Base-by-base conservation (phyloP, 2,888 invertebrate genomes). In the Synergus laeviventris region DNA sequence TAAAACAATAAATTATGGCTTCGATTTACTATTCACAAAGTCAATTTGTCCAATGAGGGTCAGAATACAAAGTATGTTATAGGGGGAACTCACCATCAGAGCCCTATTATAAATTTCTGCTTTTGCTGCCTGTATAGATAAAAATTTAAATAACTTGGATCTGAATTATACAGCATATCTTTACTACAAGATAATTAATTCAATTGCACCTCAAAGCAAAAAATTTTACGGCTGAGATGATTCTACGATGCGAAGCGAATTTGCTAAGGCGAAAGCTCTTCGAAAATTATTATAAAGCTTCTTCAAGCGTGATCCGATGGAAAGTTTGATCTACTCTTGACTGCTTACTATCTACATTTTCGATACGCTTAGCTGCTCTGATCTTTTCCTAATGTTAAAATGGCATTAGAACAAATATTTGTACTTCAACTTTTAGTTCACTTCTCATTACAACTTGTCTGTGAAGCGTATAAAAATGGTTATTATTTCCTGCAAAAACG, bases 231-330 rank as follows among this genome's bases (percentile, higher is more conserved):
- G 42, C 60, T 56, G 18, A 61, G 62, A 49, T 18, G 62, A 11
- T 39, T 38, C 42, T 7, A 9, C 36, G 36, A 36, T 45, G 49
- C 11, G 45, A 59, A 49, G 45, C 60, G 2, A 60, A 60, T 31
- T 60, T 16, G 60, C 24, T 24, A 60, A 60, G 16, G 24, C 12
- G 60, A n/a, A 74, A 31, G 12, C 56, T 70, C 73, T 61, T 59
- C 62, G 74, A 74, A 66, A 76, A 80, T 81, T 80, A 31, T 31
- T 31, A 75, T 70, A 59, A 77, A 77, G 62, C 59, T 66, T 54
- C 78, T 74, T 76, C 54, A 31, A 78, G 74, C 74, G 78, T 80
- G 76, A 81, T 80, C 77, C 81, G 79, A 84, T 84, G 82, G 81
- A 83, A 84, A 84, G 81, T 84, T 83, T 79, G 74, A 54, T 45